Base-by-base conservation (phyloP, 1,140 invertebrate genomes). In the Ceratina australensis region DNA sequence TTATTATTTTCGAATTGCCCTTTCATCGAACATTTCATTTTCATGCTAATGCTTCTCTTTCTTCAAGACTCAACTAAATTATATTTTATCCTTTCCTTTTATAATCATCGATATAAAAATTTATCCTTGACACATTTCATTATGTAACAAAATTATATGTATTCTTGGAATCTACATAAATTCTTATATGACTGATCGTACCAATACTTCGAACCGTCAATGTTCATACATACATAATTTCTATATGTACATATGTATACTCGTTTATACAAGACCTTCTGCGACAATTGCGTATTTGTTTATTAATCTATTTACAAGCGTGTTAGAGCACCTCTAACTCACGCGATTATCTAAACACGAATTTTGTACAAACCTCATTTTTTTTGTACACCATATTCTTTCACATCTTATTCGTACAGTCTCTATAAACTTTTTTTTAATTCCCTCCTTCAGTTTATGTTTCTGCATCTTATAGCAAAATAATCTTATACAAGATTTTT, bases 331-430 rank as follows among this genome's bases (percentile, higher is more conserved):
- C 33, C 33, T 42, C 33, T 42, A 42, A 42, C 33, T 42, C 33
- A 10, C 33, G 33, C 33, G 33, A 42, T 42, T 42, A 42, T 42
- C 52, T 69, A 24, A 54, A 71, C 42, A 52, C 68, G 63, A 79
- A 84, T 60, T 84, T 84, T 85, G 79, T 85, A 85, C 83, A 85
- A 84, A 84, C 68, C 28, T 33, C 28, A 5, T 33, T 77, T 59
- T 24, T 24, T 63, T 85, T 78, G 75, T 84, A 85, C 79, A 75
- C 67, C 67, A 33, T 69, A n/a, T n/a, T n/a, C n/a, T n/a, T n/a
- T n/a, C n/a, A n/a, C n/a, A 81, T 85, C 67, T 72, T 85, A 84
- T 61, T 57, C 67, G 81, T 84, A 79, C 81, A 78, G 78, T 85
- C 77, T 64, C 49, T 78, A 79, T 81, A 54, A 18, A n/a, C n/a